These are phyloP conservation scores for Upupa epops DNA, from an alignment of 2,113 vertebrate species.

Conservation along the genomic window DNA sequence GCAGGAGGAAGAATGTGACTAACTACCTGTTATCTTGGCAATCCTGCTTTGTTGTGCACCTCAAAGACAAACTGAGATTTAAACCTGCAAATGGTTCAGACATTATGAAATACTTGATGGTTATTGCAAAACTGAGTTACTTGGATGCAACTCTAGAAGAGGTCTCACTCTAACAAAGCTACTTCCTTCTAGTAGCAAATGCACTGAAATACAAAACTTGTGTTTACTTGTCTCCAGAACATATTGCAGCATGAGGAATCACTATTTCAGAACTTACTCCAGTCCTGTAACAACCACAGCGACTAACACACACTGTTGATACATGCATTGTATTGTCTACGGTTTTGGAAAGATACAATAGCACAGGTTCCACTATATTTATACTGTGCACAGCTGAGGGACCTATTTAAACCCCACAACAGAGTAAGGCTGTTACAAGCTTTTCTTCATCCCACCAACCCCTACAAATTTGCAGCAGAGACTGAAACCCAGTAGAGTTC, in stretches of 20 bases:
- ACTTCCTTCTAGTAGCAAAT: neutral
- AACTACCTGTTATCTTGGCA: neutral
- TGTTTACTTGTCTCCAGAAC: neutral
- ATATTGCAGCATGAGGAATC: neutral
- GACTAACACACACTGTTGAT: neutral
- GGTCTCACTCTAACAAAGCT: neutral
- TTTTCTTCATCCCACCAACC: neutral
- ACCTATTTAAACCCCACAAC: neutral
- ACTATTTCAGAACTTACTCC: neutral
- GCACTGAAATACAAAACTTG: neutral
- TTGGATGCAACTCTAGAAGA: neutral
- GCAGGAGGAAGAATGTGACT: neutral
- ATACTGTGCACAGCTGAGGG: neutral
- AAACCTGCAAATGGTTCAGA: neutral
- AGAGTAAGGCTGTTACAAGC: neutral
- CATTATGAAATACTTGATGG: neutral
- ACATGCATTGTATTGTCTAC: accelerated
- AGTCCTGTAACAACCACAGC: neutral
- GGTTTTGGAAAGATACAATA: neutral
- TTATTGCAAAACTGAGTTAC: neutral
- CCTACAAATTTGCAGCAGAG: neutral
- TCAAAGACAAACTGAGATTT: neutral
- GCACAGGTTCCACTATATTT: neutral
- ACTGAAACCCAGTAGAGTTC: neutral
- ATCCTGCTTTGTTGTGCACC: neutral